Percentiles rank a stretch among this genome's conserved stretches.
These are phyloP conservation scores for Musca domestica DNA, from an alignment of 1,140 invertebrate species.

Conservation along the genomic window DNA sequence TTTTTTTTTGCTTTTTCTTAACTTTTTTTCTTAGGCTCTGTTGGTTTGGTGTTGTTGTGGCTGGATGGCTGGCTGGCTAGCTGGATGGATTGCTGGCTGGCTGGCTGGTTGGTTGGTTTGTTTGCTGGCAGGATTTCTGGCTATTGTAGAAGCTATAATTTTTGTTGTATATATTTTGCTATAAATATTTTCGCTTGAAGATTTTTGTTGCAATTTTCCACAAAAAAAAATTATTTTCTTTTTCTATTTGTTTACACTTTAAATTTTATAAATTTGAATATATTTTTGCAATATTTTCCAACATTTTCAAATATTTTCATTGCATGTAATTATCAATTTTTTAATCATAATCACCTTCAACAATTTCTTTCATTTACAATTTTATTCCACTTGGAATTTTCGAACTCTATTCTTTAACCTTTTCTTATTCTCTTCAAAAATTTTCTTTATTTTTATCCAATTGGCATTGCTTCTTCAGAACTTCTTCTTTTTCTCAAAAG, in stretches of 20 bases:
- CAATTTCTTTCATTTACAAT: not conserved
- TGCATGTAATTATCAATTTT: not conserved
- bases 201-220: no score
- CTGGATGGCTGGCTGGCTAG: conserved; percentile 6
- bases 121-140: no score
- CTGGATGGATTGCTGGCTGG: not conserved
- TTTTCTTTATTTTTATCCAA: conserved; percentile 10
- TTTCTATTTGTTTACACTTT: no score
- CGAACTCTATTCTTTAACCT: no score
- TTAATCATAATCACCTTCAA: not conserved
- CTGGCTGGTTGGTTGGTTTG: not conserved
- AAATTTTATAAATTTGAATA: no score
- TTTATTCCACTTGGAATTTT: no score
- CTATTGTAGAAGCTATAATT: no score
- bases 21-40: not conserved
- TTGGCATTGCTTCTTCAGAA: not conserved
- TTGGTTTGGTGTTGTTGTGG: conserved; percentile 5
- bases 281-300: not conserved
- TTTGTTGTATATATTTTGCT: no score
- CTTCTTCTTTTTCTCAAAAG: no score
- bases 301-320: not conserved
- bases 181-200: no score
- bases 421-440: not conserved
- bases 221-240: no score
- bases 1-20: conserved; percentile 23